phyloP scores from a whole-genome alignment of 1,140 invertebrate genomes.

The Drosophila mauritiana region DNA sequence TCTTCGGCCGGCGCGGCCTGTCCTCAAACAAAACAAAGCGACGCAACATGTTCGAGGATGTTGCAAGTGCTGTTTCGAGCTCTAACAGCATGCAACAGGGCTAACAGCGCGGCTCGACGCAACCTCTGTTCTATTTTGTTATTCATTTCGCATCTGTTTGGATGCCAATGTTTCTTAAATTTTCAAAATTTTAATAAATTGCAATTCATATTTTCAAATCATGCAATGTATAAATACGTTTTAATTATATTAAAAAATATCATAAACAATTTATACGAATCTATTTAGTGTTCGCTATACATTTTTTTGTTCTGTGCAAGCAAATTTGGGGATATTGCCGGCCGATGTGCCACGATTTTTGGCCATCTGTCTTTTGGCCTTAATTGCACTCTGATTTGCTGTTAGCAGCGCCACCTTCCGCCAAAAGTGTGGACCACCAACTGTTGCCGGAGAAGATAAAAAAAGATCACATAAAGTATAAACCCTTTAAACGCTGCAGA shows the following conservation, averaged over 20 bases:
- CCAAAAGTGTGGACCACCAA: conserved; percentile 52
- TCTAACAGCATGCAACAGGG: conserved; percentile 14
- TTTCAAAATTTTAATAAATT: neutral
- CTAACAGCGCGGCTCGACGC: conserved; percentile 12
- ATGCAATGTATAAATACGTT: too few species aligned
- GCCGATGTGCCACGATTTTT: neutral
- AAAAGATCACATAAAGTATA: neutral
- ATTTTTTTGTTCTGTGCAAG: neutral
- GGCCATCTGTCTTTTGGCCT: conserved; percentile 30
- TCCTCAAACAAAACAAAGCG: conserved; percentile 50
- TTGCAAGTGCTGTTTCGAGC: neutral
- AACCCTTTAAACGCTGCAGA: conserved; percentile 8
- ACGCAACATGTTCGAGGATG: conserved; percentile 42
- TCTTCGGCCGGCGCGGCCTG: conserved; percentile 22
- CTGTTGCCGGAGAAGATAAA: conserved; percentile 31
- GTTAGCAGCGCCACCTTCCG: conserved; percentile 51
- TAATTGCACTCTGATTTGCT: conserved; percentile 49
- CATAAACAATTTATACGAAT: too few species aligned
- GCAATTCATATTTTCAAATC: too few species aligned
- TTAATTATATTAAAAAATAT: too few species aligned
- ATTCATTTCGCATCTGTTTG: neutral
- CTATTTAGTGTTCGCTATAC: neutral
- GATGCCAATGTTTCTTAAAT: neutral
- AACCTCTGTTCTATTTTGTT: neutral
- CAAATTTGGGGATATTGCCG: neutral